Evolutionary conservation across 2,888 invertebrate genomes (phyloP).

Genomic region (Drosophila seclusa): DNA sequence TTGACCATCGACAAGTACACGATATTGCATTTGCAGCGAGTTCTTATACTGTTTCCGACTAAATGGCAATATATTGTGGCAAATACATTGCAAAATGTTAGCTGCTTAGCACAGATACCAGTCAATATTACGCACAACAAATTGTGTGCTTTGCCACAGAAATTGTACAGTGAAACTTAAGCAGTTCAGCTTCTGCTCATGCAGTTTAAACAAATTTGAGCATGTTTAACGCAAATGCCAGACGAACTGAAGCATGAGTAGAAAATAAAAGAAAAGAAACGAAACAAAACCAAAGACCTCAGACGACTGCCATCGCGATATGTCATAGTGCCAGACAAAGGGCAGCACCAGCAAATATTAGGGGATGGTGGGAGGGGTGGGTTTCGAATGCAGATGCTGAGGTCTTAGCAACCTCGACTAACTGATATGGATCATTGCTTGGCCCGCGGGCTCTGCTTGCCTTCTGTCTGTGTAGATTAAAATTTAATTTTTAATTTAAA

Average conservation of each 20-base stretch:
- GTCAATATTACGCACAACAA: neutral
- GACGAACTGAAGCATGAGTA: conserved; percentile 53
- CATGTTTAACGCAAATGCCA: conserved; percentile 32
- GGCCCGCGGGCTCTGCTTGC: conserved; percentile 20
- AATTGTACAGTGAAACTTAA: neutral
- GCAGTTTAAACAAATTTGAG: conserved; percentile 29
- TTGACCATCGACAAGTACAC: conserved; percentile 16
- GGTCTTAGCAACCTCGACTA: conserved; percentile 23
- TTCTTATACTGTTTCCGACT: neutral
- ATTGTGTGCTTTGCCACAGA: neutral
- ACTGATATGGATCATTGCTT: conserved; percentile 61
- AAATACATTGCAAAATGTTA: neutral
- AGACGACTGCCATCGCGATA: conserved; percentile 65
- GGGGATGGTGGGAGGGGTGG: neutral
- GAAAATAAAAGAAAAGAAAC: conserved; percentile 37
- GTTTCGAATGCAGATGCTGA: conserved; percentile 10
- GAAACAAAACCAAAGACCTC: conserved; percentile 24
- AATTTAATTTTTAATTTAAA: conserved; percentile 84
- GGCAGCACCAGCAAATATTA: conserved; percentile 18
- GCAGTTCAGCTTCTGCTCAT: neutral
- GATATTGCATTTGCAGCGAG: conserved; percentile 9
- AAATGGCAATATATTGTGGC: conserved; percentile 3
- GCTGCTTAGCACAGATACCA: neutral
- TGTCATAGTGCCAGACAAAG: conserved; percentile 67
- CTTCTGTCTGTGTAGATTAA: conserved; percentile 73